Evolutionary conservation across 1,140 invertebrate species (phyloP), one percentile per base, ranked within the genome.

Genomic region (Sminthurinus signatus): DNA sequence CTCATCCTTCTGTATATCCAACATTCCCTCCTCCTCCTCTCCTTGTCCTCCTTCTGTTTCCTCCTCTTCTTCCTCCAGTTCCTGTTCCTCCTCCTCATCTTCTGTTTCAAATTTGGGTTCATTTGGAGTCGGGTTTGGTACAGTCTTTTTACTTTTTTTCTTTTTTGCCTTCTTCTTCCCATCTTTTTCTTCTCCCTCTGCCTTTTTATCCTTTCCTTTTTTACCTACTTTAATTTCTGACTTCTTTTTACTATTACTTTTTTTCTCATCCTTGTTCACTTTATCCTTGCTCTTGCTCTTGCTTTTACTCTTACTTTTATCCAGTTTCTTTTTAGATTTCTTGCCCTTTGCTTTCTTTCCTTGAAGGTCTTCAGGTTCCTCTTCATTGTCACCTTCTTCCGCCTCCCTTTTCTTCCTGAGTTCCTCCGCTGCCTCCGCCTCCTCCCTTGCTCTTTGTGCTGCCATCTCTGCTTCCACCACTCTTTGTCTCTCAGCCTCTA

Each of bases 121-220:
- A n/a, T n/a, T n/a, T n/a, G n/a, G n/a, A n/a, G n/a, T n/a, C 27
- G 27, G 27, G 23, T 51, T 50, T 36, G 21, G 50, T 29, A 14
- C 39, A 17, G 29, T 57, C 8, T 15, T 12, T 61, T 28, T 23
- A 10, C n/a, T 39, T 2, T 19, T 57, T n/a, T 27, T 48, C 32
- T 36, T 36, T 31, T 54, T 23, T 17, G 54, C 29, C 29, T 32
- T 57, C n/a, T n/a, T 48, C 29, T 32, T 57, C 25, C 42, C 50
- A 14, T 52, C 27, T 29, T 51, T 58, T 64, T 14, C 31, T 44
- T 29, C 27, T 31, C 36, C 39, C 27, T 55, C 14, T 44, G 17
- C 23, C 12, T 27, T 39, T 36, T 39, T 52, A 51, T 14, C 51
- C 27, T 17, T 43, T 51, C 32, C 17, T 19, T 48, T 60, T 60